A percentile compares a stretch with the other conserved stretches of the same genome.
Conservation (phyloP, 2,888 invertebrate species). For the Latrodectus elegans region DNA sequence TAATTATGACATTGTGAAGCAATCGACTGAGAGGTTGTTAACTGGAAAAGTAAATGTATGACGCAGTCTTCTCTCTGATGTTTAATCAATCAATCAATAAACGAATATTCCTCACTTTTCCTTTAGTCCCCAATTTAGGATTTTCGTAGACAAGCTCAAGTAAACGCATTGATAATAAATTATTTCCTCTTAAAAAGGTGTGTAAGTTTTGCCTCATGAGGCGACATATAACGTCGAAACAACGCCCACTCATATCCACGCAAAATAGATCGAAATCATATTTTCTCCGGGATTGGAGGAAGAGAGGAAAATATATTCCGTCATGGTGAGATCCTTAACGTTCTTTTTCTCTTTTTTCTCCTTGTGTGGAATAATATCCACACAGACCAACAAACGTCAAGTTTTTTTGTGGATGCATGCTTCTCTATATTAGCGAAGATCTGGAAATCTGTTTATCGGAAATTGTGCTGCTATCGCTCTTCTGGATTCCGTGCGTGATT, state of each 20-base stretch:
- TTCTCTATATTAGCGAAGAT: constrained; percentile 10
- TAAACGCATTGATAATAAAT: constrained; percentile 32
- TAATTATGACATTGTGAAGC: too few species aligned
- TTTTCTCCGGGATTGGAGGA: constrained; percentile 7
- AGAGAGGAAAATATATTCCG: constrained; percentile 1
- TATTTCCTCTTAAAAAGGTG: constrained; percentile 50
- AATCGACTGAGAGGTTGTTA: too few species aligned
- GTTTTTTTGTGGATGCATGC: constrained; percentile 6
- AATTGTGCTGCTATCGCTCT: constrained; percentile 52
- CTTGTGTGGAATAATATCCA: not conserved
- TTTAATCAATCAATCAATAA: constrained; percentile 3
- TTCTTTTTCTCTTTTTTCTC: not conserved
- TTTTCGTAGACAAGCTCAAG: not conserved
- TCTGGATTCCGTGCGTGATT: constrained; percentile 47
- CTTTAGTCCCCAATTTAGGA: not conserved
- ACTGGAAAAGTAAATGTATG: too few species aligned
- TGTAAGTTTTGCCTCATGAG: constrained; percentile 34
- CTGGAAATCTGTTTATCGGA: constrained; percentile 59
- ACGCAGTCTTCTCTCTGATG: not conserved
- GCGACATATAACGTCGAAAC: constrained; percentile 37
- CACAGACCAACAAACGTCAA: constrained; percentile 4
- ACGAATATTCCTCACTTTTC: not conserved
- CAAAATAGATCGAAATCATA: constrained; percentile 42
- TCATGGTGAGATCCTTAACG: not conserved
- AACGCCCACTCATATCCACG: constrained; percentile 45